Conservation (phyloP, 37 sponge, comb jelly and placozoan genomes). For the Ephydatia muelleri region DNA sequence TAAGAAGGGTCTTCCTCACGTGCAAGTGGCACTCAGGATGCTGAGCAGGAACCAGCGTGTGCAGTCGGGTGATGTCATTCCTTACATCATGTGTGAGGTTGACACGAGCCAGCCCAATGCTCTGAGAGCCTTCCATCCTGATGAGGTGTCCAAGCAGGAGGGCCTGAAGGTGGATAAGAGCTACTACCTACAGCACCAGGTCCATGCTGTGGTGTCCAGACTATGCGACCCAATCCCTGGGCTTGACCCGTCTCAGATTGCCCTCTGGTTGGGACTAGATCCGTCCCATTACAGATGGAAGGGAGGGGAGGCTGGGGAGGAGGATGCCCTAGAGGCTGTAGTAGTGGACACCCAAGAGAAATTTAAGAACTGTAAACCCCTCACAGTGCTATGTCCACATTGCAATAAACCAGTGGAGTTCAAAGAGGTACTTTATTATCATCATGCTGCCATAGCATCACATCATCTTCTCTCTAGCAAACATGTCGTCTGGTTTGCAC, state of each 20-base stretch:
- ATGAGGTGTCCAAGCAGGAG: conserved; percentile 54
- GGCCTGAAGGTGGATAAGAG: conserved; percentile 58
- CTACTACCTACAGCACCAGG: conserved; percentile 85
- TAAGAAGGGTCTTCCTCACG: conserved; percentile 87
- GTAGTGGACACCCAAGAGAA: neutral
- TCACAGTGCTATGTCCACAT: conserved; percentile 15
- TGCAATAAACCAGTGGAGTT: conserved; percentile 20
- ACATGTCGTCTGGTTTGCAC: neutral
- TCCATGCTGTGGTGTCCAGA: conserved; percentile 91
- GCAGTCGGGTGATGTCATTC: conserved; percentile 92
- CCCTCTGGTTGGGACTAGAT: conserved; percentile 71
- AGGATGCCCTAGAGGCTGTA: neutral
- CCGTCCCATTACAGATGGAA: neutral
- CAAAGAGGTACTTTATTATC: neutral
- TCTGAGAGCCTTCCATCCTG: conserved; percentile 89
- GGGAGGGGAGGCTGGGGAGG: conserved; percentile 8
- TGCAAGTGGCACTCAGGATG: conserved; percentile 92
- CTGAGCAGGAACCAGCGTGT: conserved; percentile 62
- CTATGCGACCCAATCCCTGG: conserved; percentile 92
- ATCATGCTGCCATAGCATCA: neutral
- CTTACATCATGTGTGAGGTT: conserved; percentile 91
- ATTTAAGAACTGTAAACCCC: conserved; percentile 9
- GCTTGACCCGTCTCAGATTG: conserved; percentile 81
- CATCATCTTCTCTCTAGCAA: neutral
- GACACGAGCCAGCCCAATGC: conserved; percentile 35